Conservation (phyloP, 2,797 vertebrate species). For the Diceros bicornis region DNA sequence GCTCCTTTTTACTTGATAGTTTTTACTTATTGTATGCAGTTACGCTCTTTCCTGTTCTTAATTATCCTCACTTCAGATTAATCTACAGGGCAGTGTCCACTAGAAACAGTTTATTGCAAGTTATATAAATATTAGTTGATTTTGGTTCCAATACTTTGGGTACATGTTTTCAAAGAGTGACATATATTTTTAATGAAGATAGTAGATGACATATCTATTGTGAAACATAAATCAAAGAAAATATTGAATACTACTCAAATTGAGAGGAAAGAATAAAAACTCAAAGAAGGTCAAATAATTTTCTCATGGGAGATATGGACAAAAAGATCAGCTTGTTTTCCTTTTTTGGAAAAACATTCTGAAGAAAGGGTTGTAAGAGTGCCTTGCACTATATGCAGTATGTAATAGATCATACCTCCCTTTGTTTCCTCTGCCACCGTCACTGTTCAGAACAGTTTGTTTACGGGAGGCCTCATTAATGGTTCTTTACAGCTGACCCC, state of each 20-base stretch:
- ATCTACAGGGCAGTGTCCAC: not conserved
- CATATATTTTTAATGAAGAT: not conserved
- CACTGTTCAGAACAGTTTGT: not conserved
- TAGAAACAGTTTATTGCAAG: not conserved
- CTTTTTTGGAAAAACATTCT: not conserved
- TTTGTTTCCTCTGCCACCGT: not conserved
- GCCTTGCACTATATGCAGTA: not conserved
- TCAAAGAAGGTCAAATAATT: not conserved
- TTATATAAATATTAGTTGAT: not conserved
- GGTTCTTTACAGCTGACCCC: conserved; percentile 61
- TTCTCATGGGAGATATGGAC: not conserved
- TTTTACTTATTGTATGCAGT: not conserved
- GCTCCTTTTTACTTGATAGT: not conserved
- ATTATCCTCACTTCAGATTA: not conserved
- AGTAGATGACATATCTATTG: not conserved
- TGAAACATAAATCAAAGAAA: not conserved
- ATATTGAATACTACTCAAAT: not conserved
- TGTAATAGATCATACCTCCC: conserved; percentile 24
- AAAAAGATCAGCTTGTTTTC: not conserved
- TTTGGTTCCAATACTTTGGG: not conserved
- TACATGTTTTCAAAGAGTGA: not conserved
- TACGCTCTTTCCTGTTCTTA: not conserved
- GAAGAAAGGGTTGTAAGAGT: not conserved
- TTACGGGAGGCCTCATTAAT: conserved; percentile 69
- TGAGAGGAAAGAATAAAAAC: not conserved